Conservation (phyloP, 2,797 vertebrate species). For the Malurus splendens region DNA sequence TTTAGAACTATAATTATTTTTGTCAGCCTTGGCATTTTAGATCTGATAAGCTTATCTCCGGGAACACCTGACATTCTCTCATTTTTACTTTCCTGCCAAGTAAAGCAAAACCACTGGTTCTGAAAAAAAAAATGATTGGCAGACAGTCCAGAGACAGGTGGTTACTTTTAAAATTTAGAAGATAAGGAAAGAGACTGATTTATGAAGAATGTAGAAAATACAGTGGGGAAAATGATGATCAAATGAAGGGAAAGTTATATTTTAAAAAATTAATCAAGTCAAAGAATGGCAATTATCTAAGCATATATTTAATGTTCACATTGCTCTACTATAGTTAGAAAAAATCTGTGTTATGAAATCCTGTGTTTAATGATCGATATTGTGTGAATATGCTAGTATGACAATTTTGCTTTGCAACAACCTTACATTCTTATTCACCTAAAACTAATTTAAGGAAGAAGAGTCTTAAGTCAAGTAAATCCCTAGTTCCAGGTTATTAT, state of each 20-base stretch:
- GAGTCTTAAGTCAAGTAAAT: background rate
- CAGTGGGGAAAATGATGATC: rapidly evolving
- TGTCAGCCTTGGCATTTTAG: background rate
- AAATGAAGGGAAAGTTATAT: background rate
- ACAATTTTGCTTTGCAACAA: background rate
- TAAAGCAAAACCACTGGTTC: background rate
- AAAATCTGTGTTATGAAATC: background rate
- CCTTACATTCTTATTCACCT: background rate
- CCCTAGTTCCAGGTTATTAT: background rate
- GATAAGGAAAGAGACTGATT: background rate
- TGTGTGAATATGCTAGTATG: background rate
- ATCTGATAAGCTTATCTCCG: background rate
- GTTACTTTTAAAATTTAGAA: background rate
- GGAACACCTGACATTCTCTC: background rate
- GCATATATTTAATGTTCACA: background rate
- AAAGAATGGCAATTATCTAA: background rate
- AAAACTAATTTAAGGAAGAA: background rate
- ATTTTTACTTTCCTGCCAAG: background rate
- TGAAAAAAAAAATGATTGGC: background rate
- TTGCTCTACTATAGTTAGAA: background rate
- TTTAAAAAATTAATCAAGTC: background rate
- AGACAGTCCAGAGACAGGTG: background rate
- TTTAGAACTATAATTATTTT: background rate
- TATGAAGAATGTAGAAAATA: background rate
- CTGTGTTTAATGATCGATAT: background rate